Conservation (phyloP, 2,888 invertebrate species). For the Odontothrips loti region DNA sequence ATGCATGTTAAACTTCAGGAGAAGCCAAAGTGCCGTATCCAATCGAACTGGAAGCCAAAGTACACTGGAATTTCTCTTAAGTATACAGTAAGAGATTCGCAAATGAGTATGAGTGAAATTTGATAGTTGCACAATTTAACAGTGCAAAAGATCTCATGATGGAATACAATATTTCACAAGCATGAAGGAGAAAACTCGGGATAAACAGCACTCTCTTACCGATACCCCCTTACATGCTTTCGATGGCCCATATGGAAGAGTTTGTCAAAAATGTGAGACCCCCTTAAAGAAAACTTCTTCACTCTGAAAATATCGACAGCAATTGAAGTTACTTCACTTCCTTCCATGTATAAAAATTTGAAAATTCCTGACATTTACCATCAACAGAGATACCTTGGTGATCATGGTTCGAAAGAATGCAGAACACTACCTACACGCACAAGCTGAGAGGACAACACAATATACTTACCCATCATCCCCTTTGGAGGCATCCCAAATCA, state of each 20-base stretch:
- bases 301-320: not conserved
- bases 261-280: slow-evolving; percentile 9
- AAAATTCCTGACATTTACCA: too few relatives aligned
- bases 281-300: slow-evolving; percentile 4
- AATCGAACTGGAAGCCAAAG: not conserved
- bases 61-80: not conserved
- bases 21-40: not conserved
- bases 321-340: not conserved
- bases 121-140: not conserved
- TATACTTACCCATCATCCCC: slow-evolving; percentile 55
- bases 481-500: slow-evolving; percentile 69
- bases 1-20: not conserved
- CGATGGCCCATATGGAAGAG: not conserved
- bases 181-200: not conserved
- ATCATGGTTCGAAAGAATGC: not conserved
- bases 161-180: not conserved
- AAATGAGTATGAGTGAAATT: not conserved
- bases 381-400: too few relatives aligned
- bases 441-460: not conserved
- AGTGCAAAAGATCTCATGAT: not conserved
- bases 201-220: slow-evolving; percentile 5
- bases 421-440: not conserved
- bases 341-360: not conserved
- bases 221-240: slow-evolving; percentile 22
- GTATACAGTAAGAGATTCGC: not conserved